These are phyloP conservation scores for Rhagoletis pomonella DNA, from an alignment of 1,140 invertebrate species.

Conservation along the genomic window DNA sequence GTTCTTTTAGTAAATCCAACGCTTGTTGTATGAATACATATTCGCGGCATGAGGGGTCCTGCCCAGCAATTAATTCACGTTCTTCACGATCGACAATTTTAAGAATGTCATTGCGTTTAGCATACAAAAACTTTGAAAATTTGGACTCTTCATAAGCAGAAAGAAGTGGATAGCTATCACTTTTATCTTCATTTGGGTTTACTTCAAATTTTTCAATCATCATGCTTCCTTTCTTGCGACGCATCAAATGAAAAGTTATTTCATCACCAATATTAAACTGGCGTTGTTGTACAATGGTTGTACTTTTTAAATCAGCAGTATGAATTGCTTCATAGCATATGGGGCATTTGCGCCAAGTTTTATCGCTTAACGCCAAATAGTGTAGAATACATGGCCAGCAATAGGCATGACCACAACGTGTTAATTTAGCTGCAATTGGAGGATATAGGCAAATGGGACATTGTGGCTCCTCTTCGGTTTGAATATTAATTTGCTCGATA, in stretches of 20 bases:
- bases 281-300: slow-evolving; percentile 74
- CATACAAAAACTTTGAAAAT: slow-evolving; percentile 88
- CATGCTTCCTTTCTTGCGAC: slow-evolving; percentile 85
- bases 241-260: slow-evolving; percentile 91
- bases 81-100: slow-evolving; percentile 84
- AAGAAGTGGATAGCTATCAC: slow-evolving; percentile 63
- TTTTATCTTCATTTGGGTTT: background rate
- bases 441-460: slow-evolving; percentile 94
- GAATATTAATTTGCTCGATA: slow-evolving; percentile 91
- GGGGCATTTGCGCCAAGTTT: slow-evolving; percentile 85
- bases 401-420: slow-evolving; percentile 95
- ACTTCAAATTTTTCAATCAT: slow-evolving; percentile 79
- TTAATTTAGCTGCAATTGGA: slow-evolving; percentile 92
- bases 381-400: slow-evolving; percentile 97
- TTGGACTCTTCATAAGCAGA: slow-evolving; percentile 74
- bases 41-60: slow-evolving; percentile 86
- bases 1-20: slow-evolving; percentile 77
- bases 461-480: slow-evolving; percentile 81
- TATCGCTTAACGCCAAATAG: slow-evolving; percentile 90
- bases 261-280: slow-evolving; percentile 81
- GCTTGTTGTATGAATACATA: slow-evolving; percentile 90
- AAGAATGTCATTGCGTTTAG: slow-evolving; percentile 78
- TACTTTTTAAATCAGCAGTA: slow-evolving; percentile 71
- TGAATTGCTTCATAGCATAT: slow-evolving; percentile 89
- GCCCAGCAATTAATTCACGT: slow-evolving; percentile 79